Conservation (phyloP, 2,888 invertebrate genomes). For the Itoplectis maculator region DNA sequence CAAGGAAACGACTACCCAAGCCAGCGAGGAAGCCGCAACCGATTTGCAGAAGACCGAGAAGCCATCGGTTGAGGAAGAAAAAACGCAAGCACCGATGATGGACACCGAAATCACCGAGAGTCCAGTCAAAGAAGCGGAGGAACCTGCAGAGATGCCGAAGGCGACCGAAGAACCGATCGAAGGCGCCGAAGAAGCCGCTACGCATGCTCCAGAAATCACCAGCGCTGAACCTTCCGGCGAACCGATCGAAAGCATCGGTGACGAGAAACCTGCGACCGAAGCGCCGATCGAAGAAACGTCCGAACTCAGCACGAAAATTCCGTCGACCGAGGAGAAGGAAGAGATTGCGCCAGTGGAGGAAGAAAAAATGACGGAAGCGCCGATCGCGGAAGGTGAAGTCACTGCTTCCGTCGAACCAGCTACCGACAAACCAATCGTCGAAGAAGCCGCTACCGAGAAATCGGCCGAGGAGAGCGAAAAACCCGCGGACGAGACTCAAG, state of each 20-base stretch:
- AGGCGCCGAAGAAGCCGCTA: constrained; percentile 8
- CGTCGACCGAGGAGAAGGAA: constrained; percentile 19
- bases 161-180: constrained; percentile 28
- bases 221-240: constrained; percentile 19
- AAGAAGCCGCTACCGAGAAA: background rate
- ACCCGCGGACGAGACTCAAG: background rate
- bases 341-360: constrained; percentile 9
- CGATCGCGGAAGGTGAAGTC: constrained; percentile 12
- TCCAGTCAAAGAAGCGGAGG: constrained; percentile 2
- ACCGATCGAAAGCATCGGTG: background rate
- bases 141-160: background rate
- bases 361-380: constrained; percentile 5
- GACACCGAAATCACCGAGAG: constrained; percentile 24
- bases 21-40: constrained; percentile 15
- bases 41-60: constrained; percentile 21
- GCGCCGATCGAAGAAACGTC: constrained; percentile 18
- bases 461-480: constrained; percentile 11
- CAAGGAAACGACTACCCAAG: constrained; percentile 22
- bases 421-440: background rate
- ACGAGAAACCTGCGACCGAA: constrained; percentile 10
- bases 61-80: constrained; percentile 5
- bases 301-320: constrained; percentile 35
- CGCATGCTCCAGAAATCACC: background rate
- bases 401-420: constrained; percentile 22
- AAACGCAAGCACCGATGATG: background rate